phyloP scores from a whole-genome alignment of 35 echinoderm and acorn worm species.

The Hemicentrotus pulcherrimus region DNA sequence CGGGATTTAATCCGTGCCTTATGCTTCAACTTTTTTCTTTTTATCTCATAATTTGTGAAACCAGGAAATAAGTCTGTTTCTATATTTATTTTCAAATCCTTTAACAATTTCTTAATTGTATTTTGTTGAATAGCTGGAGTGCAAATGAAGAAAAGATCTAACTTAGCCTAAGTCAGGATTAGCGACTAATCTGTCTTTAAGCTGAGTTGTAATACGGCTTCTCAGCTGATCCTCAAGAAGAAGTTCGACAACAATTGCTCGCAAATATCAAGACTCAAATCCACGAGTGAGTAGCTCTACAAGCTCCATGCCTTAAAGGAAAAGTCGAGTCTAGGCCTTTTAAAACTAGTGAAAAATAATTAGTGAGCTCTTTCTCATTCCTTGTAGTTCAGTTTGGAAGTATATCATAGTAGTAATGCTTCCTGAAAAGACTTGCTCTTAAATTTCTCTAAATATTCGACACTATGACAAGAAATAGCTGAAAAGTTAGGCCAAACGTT shows the following conservation, averaged over 20 bases:
- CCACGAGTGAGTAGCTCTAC: not conserved
- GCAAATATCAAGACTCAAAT: slow-evolving; percentile 8
- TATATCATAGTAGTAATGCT: too few relatives aligned
- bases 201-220: slow-evolving; percentile 9
- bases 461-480: too few relatives aligned
- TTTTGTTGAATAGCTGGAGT: not conserved
- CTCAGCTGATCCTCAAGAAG: not conserved
- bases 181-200: not conserved
- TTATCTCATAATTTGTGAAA: not conserved
- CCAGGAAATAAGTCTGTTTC: slow-evolving; percentile 26
- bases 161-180: slow-evolving; percentile 29
- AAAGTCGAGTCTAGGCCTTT: too few relatives aligned
- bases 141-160: not conserved
- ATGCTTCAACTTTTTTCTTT: not conserved
- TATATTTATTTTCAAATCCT: slow-evolving; percentile 28
- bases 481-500: too few relatives aligned
- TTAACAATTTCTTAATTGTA: not conserved
- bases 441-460: too few relatives aligned
- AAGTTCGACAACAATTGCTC: slow-evolving; percentile 23
- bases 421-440: too few relatives aligned
- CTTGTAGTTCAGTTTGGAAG: too few relatives aligned
- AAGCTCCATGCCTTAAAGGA: not conserved
- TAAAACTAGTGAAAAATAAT: too few relatives aligned
- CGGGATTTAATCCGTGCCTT: not conserved
- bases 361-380: too few relatives aligned